Evolutionary conservation across 1,140 invertebrate species (phyloP).

Genomic region (Ctenoplectra terminalis): DNA sequence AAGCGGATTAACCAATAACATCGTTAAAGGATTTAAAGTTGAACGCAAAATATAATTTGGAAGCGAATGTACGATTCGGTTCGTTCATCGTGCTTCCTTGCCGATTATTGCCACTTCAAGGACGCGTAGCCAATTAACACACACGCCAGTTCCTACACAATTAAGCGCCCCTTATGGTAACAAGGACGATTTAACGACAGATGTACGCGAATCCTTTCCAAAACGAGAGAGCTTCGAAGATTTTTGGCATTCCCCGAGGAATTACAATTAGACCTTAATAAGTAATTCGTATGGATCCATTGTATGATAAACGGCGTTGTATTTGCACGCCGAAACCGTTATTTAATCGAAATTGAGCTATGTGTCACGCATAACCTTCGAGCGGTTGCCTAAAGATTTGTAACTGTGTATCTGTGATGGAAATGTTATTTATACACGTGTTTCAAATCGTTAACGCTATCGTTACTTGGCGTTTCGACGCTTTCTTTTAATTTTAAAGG

Average conservation of each 20-base stretch:
- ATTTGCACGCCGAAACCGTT: constrained; percentile 12
- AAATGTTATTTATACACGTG: constrained; percentile 9
- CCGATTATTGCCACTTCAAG: constrained; percentile 31
- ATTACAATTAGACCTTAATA: constrained; percentile 32
- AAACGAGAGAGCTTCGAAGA: constrained; percentile 13
- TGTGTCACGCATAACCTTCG: constrained; percentile 1
- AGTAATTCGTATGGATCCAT: constrained; percentile 37
- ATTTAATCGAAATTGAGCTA: constrained; percentile 25
- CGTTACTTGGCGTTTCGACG: not conserved
- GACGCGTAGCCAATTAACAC: constrained; percentile 57
- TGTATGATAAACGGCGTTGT: constrained; percentile 22
- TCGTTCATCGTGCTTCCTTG: not conserved
- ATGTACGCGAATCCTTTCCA: constrained; percentile 42
- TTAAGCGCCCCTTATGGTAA: constrained; percentile 60
- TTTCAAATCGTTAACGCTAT: not conserved
- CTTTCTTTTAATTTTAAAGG: not conserved
- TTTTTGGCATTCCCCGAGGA: constrained; percentile 17
- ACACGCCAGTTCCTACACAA: constrained; percentile 55
- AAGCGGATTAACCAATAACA: not conserved
- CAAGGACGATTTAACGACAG: constrained; percentile 62
- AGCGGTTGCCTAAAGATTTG: not conserved
- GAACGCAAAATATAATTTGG: not conserved
- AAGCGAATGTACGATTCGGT: not conserved
- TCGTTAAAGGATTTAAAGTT: not conserved
- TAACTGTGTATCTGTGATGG: not conserved